Percentiles rank a stretch among this genome's conserved stretches.
These are phyloP conservation scores for Perithous albicinctus DNA, from an alignment of 2,888 invertebrate species.

Conservation along the genomic window DNA sequence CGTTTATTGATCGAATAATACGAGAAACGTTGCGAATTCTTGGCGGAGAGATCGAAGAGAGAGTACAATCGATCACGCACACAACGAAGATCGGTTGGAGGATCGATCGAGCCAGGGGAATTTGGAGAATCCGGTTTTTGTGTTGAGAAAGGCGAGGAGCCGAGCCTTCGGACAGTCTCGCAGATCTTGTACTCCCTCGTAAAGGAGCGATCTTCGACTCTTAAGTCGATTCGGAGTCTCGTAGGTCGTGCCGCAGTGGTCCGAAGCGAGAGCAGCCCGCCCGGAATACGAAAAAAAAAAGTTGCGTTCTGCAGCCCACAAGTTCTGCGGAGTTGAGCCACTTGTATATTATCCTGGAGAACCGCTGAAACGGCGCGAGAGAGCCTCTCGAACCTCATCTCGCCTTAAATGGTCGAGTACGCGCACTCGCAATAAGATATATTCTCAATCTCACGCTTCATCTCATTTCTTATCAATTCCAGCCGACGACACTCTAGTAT, in stretches of 20 bases:
- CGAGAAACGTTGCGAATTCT: slow-evolving; percentile 45
- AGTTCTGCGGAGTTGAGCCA: slow-evolving; percentile 8
- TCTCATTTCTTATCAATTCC: slow-evolving; percentile 20
- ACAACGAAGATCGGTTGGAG: slow-evolving; percentile 23
- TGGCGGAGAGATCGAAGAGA: slow-evolving; percentile 61
- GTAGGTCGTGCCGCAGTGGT: slow-evolving; percentile 65
- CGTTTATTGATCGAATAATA: slow-evolving; percentile 16
- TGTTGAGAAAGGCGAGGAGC: slow-evolving; percentile 66
- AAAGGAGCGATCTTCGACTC: slow-evolving; percentile 67
- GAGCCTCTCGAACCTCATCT: slow-evolving; percentile 11
- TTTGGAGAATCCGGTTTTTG: slow-evolving; percentile 69
- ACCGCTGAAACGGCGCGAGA: slow-evolving; percentile 13
- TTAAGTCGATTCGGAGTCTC: slow-evolving; percentile 69
- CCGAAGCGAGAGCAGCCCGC: slow-evolving; percentile 29
- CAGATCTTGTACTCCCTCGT: slow-evolving; percentile 46
- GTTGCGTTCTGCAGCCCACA: slow-evolving; percentile 40
- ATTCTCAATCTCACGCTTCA: slow-evolving; percentile 56
- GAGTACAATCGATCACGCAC: slow-evolving; percentile 64
- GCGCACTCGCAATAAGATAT: slow-evolving; percentile 23
- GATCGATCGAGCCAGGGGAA: slow-evolving; percentile 62
- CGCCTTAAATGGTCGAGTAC: slow-evolving; percentile 36
- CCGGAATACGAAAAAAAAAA: slow-evolving; percentile 10
- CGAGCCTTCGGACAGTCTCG: slow-evolving; percentile 63
- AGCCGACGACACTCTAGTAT: not conserved
- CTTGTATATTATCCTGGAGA: slow-evolving; percentile 5